A percentile compares a stretch with the other conserved stretches of the same genome.
Evolutionary conservation across 2,888 invertebrate species (phyloP).

Genomic region (Microplitis manilae): DNA sequence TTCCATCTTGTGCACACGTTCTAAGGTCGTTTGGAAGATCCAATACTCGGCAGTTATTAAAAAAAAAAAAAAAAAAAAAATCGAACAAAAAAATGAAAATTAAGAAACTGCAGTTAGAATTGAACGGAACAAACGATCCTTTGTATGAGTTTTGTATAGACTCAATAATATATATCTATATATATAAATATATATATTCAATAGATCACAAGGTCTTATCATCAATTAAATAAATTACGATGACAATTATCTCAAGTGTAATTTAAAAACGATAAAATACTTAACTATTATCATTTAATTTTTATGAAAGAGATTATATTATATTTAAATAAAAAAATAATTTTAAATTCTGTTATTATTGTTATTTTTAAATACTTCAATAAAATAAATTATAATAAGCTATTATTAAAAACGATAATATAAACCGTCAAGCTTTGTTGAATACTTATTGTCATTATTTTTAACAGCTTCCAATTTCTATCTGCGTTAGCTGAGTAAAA

Average conservation of each 20-base stretch:
- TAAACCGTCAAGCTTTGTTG: conserved; percentile 21
- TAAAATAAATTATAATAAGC: neutral
- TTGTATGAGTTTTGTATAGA: too few species aligned
- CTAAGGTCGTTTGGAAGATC: neutral
- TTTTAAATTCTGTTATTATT: neutral
- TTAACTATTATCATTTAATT: neutral
- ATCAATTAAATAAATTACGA: too few species aligned
- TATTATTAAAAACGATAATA: conserved; percentile 28
- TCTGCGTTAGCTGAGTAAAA: conserved; percentile 3
- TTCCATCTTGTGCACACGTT: neutral
- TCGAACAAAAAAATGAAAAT: too few species aligned
- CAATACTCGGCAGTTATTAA: too few species aligned
- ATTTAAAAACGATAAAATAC: neutral
- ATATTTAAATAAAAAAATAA: neutral
- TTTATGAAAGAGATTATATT: neutral
- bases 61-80: too few species aligned
- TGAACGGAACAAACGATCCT: too few species aligned
- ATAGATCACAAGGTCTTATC: too few species aligned
- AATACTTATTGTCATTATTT: conserved; percentile 24
- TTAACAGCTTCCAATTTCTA: conserved; percentile 19
- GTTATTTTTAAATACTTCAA: neutral
- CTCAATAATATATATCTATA: too few species aligned
- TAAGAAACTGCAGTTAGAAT: too few species aligned
- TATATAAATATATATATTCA: too few species aligned
- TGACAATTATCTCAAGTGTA: too few species aligned